Base-by-base conservation (phyloP, 2,888 invertebrate genomes). In the Drosophila histrio region DNA sequence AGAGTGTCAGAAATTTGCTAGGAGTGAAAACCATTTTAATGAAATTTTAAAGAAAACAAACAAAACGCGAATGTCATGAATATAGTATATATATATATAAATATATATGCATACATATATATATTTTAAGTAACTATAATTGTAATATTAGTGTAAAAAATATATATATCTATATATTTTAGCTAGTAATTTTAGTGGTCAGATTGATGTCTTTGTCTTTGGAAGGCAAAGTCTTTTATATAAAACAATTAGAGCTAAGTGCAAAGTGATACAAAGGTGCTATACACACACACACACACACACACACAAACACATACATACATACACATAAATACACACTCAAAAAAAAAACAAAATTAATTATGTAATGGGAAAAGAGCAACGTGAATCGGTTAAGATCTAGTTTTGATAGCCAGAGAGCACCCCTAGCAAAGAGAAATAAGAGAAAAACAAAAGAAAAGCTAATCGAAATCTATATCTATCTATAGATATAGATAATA, bases 11-110 rank as follows among this genome's bases (percentile, higher is more conserved):
- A 86, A 95, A 96, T 92, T 93, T 97, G 90, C 93, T 97, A 86
- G 96, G 95, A 90, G 95, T 97, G 63, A 96, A 97, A 92, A 95
- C 95, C 71, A 94, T 95, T 74, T 92, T 94, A 75, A 94, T 96
- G 92, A 93, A 94, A 92, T 94, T 94, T 93, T 93, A 93, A 34
- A 17, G 19, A 24, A 43, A 15, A 15, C 13, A 15, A 26, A 24
- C 15, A 19, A 36, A 36, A 56, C 36, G 34, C 46, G 19, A 46
- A 58, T 24, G 59, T 49, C 44, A 24, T 43, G 32, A 50, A 46
- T 53, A 59, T 59, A 58, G 50, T 30, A 54, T 34, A 46, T 50
- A 61, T 32, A 36, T 50, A 36, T 24, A 30, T 56, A 54, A 28
- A 46, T 50, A 61, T 32, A 36, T 50, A 36, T 24, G 26, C 53